Evolutionary conservation across 1,140 invertebrate species (phyloP), one percentile per base, ranked within the genome.

Genomic region (Manduca sexta): DNA sequence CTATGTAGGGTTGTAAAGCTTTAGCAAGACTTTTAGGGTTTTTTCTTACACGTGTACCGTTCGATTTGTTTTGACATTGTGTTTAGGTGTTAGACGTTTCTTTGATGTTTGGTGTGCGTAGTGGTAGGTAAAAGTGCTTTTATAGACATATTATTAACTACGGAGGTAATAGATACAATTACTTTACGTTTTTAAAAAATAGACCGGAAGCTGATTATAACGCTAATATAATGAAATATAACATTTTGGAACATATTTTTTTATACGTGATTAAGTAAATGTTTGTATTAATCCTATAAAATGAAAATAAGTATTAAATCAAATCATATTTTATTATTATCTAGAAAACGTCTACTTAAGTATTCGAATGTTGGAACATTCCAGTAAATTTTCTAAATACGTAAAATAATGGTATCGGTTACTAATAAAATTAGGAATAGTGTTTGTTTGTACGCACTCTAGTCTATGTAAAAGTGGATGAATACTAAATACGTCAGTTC

Each of bases 51-150:
- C 58, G 43, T 43, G 33, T 65, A 61, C 56, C n/a, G 12, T 21
- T 46, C 37, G 11, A 26, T 13, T 47, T 47, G 21, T 40, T 48
- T 12, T 48, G 46, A 52, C 39, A 40, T 52, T 58, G 50, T 39
- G 14, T 21, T 64, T 56, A 52, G 60, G 55, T 58, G 60, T 34
- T 35, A 18, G 64, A 50, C 70, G 62, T 83, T 83, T 65, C 53
- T 78, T 83, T 79, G 69, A 74, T 75, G 80, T 84, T 84, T 73
- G 77, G 55, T 84, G 79, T 84, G 65, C 64, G 79, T 76, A 70
- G 66, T 56, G 18, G 62, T 80, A 79, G 73, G 56, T 45, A 51
- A 62, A 75, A 81, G 69, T 74, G 79, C 75, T 83, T 81, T 81
- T 74, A 73, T 79, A 77, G 74, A 63, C 47, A 58, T 18, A 18